These are phyloP conservation scores for Sycophila texana DNA, from an alignment of 2,888 invertebrate genomes.

Conservation along the genomic window DNA sequence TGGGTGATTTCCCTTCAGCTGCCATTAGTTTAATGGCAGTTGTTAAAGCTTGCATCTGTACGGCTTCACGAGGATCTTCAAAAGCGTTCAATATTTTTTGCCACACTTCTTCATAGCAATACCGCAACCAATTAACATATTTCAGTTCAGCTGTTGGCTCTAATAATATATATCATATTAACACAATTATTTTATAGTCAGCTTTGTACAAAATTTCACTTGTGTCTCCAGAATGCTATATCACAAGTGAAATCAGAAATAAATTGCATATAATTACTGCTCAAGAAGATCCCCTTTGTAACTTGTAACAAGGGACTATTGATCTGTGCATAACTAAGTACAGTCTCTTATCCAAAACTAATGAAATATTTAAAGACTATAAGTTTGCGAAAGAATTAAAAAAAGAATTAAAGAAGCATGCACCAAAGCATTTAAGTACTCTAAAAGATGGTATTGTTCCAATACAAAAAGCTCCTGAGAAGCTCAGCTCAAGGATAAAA, in stretches of 20 bases:
- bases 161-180: conserved; percentile 57
- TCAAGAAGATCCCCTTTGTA: no score
- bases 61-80: conserved; percentile 76
- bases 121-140: conserved; percentile 83
- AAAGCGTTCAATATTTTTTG: conserved; percentile 80
- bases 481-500: no score
- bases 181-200: neutral
- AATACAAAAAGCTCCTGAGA: no score
- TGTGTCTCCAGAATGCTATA: neutral
- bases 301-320: no score
- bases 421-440: no score
- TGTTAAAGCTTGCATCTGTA: conserved; percentile 81
- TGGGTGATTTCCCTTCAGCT: conserved; percentile 83
- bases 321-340: no score
- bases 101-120: conserved; percentile 83
- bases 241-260: conserved; percentile 10
- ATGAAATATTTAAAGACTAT: no score
- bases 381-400: no score
- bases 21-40: conserved; percentile 85
- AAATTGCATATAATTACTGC: no score
- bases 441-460: no score
- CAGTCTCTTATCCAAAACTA: no score
- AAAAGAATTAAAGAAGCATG: no score
- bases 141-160: conserved; percentile 80
- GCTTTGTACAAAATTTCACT: neutral